Evolutionary conservation across 2,888 invertebrate genomes (phyloP).

Genomic region (Plemyria rubiginata): DNA sequence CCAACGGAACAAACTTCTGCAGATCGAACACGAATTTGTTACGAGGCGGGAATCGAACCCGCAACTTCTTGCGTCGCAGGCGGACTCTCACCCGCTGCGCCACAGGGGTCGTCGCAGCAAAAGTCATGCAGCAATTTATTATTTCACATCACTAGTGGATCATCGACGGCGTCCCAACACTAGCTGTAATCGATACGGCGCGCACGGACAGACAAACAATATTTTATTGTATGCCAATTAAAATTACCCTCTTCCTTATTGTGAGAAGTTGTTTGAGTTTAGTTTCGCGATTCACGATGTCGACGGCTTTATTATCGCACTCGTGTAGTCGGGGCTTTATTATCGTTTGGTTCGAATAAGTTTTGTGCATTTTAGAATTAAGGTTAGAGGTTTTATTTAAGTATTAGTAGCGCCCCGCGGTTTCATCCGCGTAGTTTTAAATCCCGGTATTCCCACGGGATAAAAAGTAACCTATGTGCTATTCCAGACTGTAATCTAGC

Average conservation of each 20-base stretch:
- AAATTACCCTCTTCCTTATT: conserved; percentile 70
- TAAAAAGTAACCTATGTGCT: no score
- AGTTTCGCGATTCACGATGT: conserved; percentile 26
- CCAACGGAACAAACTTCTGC: no score
- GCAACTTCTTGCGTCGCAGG: no score
- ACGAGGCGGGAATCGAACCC: no score
- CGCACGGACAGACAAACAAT: conserved; percentile 61
- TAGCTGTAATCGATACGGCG: conserved; percentile 64
- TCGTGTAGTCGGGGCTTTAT: conserved; percentile 20
- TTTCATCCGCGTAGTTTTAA: no score
- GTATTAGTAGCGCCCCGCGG: no score
- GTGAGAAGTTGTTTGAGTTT: conserved; percentile 34
- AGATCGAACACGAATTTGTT: no score
- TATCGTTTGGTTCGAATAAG: conserved; percentile 6
- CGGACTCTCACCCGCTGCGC: no score
- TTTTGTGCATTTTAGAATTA: neutral
- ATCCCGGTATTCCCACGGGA: no score
- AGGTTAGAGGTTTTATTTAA: neutral
- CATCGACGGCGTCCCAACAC: conserved; percentile 27
- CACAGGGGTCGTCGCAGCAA: no score
- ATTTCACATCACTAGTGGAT: conserved; percentile 6
- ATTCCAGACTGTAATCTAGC: no score
- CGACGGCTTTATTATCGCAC: conserved; percentile 21
- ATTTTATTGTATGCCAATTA: conserved; percentile 82
- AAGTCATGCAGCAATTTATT: no score